phyloP scores from a whole-genome alignment of 2,113 vertebrate species.

The Eidolon helvum region DNA sequence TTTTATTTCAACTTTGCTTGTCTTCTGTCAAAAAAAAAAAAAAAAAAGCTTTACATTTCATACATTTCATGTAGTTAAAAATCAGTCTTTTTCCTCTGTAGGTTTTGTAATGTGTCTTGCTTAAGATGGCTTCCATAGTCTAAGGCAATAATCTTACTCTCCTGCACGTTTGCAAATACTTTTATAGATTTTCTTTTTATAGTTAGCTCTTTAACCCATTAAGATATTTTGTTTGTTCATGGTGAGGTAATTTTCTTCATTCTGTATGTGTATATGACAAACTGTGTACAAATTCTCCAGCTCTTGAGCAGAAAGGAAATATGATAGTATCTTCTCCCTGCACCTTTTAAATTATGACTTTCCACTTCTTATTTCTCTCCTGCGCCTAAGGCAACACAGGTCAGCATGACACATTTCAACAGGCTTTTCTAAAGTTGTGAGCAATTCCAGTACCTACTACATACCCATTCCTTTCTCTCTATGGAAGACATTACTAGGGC shows the following conservation, averaged over 20 bases:
- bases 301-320: background rate
- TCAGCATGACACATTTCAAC: background rate
- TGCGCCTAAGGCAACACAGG: background rate
- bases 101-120: background rate
- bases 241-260: background rate
- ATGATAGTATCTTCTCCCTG: background rate
- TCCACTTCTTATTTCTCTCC: background rate
- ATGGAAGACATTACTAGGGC: background rate
- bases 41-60: background rate
- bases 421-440: background rate
- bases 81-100: background rate
- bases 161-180: background rate
- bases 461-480: background rate
- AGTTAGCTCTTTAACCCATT: background rate
- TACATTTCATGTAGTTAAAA: background rate
- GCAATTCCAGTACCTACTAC: background rate
- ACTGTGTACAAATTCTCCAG: background rate
- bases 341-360: background rate
- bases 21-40: background rate
- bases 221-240: background rate
- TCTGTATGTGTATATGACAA: background rate
- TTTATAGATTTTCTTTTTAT: slow-evolving; percentile 10
- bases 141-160: background rate
- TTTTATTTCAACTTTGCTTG: slow-evolving; percentile 22
- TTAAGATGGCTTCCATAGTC: background rate